These are phyloP conservation scores for Micrasema minimum DNA, from an alignment of 1,140 invertebrate species.

Conservation along the genomic window DNA sequence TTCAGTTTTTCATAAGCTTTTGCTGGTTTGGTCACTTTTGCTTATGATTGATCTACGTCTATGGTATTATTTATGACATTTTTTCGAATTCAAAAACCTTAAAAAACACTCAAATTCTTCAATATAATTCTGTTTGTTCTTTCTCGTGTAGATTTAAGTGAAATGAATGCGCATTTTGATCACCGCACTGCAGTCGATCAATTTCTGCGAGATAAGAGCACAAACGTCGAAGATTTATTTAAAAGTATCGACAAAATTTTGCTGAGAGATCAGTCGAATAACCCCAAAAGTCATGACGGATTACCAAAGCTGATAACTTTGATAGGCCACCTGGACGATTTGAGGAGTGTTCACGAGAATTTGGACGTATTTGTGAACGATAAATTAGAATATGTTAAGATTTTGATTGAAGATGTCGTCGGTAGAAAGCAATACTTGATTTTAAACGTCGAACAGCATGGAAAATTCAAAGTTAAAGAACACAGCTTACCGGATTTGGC, in stretches of 20 bases:
- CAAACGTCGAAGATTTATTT: conserved; percentile 3
- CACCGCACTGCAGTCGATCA: neutral
- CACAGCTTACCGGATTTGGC: conserved; percentile 35
- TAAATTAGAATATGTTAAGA: neutral
- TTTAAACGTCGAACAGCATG: conserved; percentile 13
- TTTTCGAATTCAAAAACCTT: too few relatives aligned
- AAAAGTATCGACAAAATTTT: conserved; percentile 15
- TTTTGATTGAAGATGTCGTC: conserved; percentile 2
- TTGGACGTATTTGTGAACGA: conserved; percentile 16
- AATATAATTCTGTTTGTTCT: too few relatives aligned
- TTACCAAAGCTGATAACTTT: conserved; percentile 9
- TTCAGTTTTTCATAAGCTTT: too few relatives aligned
- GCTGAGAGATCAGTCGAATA: neutral
- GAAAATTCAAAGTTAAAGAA: conserved; percentile 7
- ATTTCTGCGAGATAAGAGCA: conserved; percentile 7
- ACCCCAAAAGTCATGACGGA: neutral
- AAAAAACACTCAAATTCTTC: too few relatives aligned
- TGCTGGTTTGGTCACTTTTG: too few relatives aligned
- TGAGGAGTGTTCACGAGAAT: conserved; percentile 8
- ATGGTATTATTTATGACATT: too few relatives aligned
- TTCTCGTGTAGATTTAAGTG: too few relatives aligned
- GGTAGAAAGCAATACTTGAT: conserved; percentile 21
- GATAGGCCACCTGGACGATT: conserved; percentile 11
- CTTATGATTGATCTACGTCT: too few relatives aligned
- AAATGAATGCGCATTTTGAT: too few relatives aligned